phyloP scores from a whole-genome alignment of 2,797 vertebrate species.

The Xiphorhynchus erythropygius region DNA sequence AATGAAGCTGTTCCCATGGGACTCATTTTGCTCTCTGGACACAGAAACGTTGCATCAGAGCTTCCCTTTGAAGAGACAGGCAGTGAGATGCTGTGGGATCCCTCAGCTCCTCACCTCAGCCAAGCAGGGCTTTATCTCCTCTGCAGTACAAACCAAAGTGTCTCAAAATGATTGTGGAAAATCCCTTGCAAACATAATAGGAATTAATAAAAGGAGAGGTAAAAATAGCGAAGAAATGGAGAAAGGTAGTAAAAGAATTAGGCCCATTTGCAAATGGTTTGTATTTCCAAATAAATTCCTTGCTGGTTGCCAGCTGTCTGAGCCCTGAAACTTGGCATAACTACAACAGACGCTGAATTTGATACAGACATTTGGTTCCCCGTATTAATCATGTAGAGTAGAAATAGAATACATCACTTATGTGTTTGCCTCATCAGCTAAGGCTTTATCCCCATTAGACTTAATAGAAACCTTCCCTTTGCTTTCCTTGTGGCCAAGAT shows the following conservation, averaged over 20 bases:
- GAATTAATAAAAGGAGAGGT: neutral
- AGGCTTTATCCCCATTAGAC: neutral
- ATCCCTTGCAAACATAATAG: neutral
- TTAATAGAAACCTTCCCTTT: slow-evolving; percentile 18
- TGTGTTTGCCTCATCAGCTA: slow-evolving; percentile 10
- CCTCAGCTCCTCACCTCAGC: neutral
- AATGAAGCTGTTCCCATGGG: slow-evolving; percentile 42
- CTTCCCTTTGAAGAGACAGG: neutral
- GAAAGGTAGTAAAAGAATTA: slow-evolving; percentile 32
- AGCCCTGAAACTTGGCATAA: slow-evolving; percentile 55
- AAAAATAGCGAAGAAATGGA: slow-evolving; percentile 24
- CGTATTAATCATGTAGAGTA: slow-evolving; percentile 64
- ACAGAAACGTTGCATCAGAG: slow-evolving; percentile 9
- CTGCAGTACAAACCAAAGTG: neutral
- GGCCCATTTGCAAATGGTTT: slow-evolving; percentile 9
- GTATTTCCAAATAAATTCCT: slow-evolving; percentile 40
- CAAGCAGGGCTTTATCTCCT: neutral
- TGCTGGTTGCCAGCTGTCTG: slow-evolving; percentile 67
- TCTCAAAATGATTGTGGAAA: neutral
- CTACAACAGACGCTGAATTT: slow-evolving; percentile 68
- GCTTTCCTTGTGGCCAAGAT: neutral
- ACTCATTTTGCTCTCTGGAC: slow-evolving; percentile 17
- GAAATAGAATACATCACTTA: slow-evolving; percentile 53
- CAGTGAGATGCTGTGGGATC: neutral
- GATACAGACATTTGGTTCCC: slow-evolving; percentile 73